These are phyloP conservation scores for Lasioglossum pauxillum DNA, from an alignment of 2,888 invertebrate species.

Conservation along the genomic window DNA sequence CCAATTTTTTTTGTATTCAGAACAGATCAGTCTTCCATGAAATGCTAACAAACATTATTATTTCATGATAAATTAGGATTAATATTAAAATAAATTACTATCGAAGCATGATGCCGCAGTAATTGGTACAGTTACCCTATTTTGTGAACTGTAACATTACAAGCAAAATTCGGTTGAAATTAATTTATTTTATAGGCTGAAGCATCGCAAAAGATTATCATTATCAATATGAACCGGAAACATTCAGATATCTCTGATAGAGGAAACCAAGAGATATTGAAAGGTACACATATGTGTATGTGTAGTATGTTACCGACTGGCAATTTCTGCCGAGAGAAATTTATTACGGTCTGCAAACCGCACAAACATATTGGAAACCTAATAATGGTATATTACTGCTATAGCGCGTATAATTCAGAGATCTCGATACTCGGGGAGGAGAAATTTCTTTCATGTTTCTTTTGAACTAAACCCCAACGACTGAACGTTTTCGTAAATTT, in stretches of 20 bases:
- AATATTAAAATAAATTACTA: too few species aligned
- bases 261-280: background rate
- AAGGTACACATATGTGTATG: background rate
- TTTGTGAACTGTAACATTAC: background rate
- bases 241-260: background rate
- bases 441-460: background rate
- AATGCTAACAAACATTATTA: too few species aligned
- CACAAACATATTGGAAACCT: background rate
- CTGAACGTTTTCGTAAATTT: background rate
- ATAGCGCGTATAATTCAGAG: background rate
- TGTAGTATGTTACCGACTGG: background rate
- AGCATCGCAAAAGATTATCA: too few species aligned
- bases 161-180: background rate
- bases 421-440: background rate
- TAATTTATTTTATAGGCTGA: too few species aligned
- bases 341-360: background rate
- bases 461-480: background rate
- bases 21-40: too few species aligned
- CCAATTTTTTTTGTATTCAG: too few species aligned
- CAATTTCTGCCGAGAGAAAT: background rate
- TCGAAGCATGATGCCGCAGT: too few species aligned
- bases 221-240: background rate
- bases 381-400: background rate
- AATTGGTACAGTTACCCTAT: background rate
- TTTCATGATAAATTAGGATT: too few species aligned